Base-by-base conservation (phyloP, 2,797 vertebrate genomes). In the Glyptemys insculpta region DNA sequence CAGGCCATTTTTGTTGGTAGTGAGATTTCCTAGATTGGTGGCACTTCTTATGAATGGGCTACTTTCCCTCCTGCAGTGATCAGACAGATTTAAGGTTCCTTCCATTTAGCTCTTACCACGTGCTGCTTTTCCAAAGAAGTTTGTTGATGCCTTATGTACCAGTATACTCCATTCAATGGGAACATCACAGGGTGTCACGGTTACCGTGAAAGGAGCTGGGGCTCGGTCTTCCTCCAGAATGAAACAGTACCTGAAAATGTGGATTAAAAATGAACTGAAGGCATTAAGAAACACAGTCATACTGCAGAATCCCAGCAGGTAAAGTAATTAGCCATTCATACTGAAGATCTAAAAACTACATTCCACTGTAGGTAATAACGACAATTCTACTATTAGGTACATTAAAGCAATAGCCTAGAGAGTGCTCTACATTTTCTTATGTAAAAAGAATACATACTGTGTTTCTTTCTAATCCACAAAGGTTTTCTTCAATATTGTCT, bases 141-240 rank as follows among this genome's bases (percentile, higher is more conserved):
- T 89, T 49, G 91, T 80, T 2, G 96, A 96, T 56, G 86, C 25
- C 98, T 98, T 98, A 98, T 99, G 99, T 50, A 98, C 94, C 44
- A 98, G 88, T 89, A 98, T 98, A 95, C 98, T 99, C 99, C 99
- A 99, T 92, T 99, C 99, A 0, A 99, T 98, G 65, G 98, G 97
- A 56, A 98, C 98, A 37, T 99, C 98, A 86, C 99, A 99, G 5
- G 99, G 99, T 2, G 98, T 99, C 94, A 99, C 98, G 1, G 98
- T 99, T 95, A 99, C 54, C 0, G 98, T 98, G 98, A 99, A 98
- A 5, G 96, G 97, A 5, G 95, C 95, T 1, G 96, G 97, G 3
- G 88, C 81, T 47, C 96, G 98, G 95, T 98, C 98, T 98, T 98
- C 98, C 97, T 98, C 98, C 97, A 99, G 88, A 5, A 97, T 98